A percentile compares a stretch with the other conserved stretches of the same genome.
Conservation (phyloP, 2,888 invertebrate genomes). For the Epinotia nisella region DNA sequence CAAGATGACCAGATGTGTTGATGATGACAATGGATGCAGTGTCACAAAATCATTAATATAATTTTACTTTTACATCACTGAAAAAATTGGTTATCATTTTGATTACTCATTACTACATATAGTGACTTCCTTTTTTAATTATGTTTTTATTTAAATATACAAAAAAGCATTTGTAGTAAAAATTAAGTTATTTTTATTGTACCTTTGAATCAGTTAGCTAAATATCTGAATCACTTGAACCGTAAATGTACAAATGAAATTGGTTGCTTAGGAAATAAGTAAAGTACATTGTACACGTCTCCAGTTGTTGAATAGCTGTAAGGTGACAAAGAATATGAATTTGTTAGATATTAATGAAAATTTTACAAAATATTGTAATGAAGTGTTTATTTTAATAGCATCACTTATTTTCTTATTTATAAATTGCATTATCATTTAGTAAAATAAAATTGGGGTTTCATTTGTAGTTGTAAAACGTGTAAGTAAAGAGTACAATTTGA, state of each 20-base stretch:
- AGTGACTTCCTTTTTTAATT: slow-evolving; percentile 21
- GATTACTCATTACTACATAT: slow-evolving; percentile 21
- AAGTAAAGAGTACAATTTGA: slow-evolving; percentile 59
- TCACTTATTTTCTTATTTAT: slow-evolving; percentile 55
- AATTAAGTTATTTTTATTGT: slow-evolving; percentile 9
- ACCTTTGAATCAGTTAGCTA: slow-evolving; percentile 6
- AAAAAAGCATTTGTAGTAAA: slow-evolving; percentile 28
- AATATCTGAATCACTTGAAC: slow-evolving; percentile 51
- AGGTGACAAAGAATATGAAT: slow-evolving; percentile 63
- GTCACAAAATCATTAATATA: slow-evolving; percentile 32
- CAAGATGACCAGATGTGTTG: slow-evolving; percentile 83
- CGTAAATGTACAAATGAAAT: slow-evolving; percentile 69
- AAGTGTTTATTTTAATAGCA: slow-evolving; percentile 63
- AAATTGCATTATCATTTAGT: slow-evolving; percentile 68
- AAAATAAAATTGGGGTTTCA: slow-evolving; percentile 62
- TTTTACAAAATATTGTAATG: slow-evolving; percentile 61
- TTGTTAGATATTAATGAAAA: slow-evolving; percentile 71
- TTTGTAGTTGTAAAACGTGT: slow-evolving; percentile 57
- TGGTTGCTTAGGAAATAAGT: slow-evolving; percentile 48
- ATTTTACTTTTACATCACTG: slow-evolving; percentile 38
- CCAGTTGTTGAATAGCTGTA: slow-evolving; percentile 63
- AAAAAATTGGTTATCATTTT: slow-evolving; percentile 28
- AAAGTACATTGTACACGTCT: slow-evolving; percentile 45
- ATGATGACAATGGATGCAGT: slow-evolving; percentile 58
- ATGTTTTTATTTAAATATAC: slow-evolving; percentile 11